These are phyloP conservation scores for Sphinx pinastri DNA, from an alignment of 2,888 invertebrate genomes.

Conservation along the genomic window DNA sequence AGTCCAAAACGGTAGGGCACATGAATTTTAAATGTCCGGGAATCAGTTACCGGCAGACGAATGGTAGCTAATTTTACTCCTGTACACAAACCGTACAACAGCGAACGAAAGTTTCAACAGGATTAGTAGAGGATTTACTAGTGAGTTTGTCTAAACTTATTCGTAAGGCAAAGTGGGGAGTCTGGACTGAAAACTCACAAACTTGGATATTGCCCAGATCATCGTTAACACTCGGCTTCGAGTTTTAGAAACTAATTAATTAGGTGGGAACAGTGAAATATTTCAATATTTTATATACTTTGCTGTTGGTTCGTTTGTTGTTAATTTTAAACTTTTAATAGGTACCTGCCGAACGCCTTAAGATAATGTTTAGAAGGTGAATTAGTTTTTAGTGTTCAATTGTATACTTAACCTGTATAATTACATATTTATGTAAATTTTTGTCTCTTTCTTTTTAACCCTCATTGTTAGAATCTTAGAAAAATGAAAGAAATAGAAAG, in stretches of 20 bases:
- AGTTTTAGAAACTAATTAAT: constrained; percentile 66
- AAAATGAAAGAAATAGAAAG: no score
- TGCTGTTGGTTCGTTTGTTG: constrained; percentile 31
- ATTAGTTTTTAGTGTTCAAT: no score
- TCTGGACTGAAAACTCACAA: constrained; percentile 38
- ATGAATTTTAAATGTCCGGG: constrained; percentile 10
- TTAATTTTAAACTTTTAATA: neutral
- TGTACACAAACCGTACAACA: neutral
- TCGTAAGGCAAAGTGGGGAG: constrained; percentile 42
- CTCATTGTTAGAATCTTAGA: no score
- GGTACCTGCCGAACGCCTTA: no score
- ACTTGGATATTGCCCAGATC: constrained; percentile 65
- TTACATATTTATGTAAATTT: no score
- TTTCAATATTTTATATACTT: constrained; percentile 57
- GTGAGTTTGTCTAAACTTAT: constrained; percentile 41
- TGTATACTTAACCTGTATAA: no score
- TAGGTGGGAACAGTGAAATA: constrained; percentile 55
- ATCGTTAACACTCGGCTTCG: constrained; percentile 60
- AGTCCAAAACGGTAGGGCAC: neutral
- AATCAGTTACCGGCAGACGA: constrained; percentile 23
- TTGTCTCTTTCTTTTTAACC: no score
- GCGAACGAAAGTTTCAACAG: constrained; percentile 17
- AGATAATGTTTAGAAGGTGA: no score
- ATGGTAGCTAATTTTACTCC: constrained; percentile 1
- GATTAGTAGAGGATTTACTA: constrained; percentile 40